These are phyloP conservation scores for Oscheius onirici DNA, from an alignment of 2,888 invertebrate genomes.

Conservation along the genomic window DNA sequence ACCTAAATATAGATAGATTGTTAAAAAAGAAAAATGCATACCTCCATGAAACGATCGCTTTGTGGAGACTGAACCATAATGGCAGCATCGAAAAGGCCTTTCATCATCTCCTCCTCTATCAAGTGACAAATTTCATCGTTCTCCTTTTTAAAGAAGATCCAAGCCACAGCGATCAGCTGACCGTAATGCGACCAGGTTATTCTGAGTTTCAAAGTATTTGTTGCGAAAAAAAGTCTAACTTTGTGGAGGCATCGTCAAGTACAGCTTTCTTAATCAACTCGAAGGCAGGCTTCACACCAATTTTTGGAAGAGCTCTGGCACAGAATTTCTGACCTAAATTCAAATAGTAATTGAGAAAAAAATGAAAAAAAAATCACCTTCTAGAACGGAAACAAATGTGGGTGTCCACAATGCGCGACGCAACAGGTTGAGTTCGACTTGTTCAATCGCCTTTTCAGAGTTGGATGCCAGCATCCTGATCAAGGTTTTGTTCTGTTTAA, in stretches of 20 bases:
- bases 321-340: slow-evolving; percentile 12
- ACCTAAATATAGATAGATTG: background rate
- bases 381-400: background rate
- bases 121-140: slow-evolving; percentile 6
- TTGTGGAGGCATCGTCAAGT: background rate
- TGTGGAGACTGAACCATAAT: background rate
- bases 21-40: background rate
- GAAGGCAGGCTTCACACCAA: background rate
- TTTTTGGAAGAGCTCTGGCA: slow-evolving; percentile 13
- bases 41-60: slow-evolving; percentile 2
- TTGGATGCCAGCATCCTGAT: slow-evolving; percentile 8
- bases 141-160: background rate
- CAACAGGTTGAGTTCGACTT: background rate
- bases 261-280: background rate
- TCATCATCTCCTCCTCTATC: slow-evolving; percentile 20
- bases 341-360: background rate
- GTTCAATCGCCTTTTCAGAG: slow-evolving; percentile 1
- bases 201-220: background rate
- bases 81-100: slow-evolving; percentile 6
- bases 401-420: background rate
- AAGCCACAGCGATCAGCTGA: slow-evolving; percentile 3
- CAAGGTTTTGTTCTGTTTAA: slow-evolving; percentile 5
- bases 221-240: background rate
- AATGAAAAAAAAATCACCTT: background rate
- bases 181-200: slow-evolving; percentile 1